Evolutionary conservation across 35 echinoderm and acorn worm species (phyloP).

Genomic region (Ophiothrix spiculata): DNA sequence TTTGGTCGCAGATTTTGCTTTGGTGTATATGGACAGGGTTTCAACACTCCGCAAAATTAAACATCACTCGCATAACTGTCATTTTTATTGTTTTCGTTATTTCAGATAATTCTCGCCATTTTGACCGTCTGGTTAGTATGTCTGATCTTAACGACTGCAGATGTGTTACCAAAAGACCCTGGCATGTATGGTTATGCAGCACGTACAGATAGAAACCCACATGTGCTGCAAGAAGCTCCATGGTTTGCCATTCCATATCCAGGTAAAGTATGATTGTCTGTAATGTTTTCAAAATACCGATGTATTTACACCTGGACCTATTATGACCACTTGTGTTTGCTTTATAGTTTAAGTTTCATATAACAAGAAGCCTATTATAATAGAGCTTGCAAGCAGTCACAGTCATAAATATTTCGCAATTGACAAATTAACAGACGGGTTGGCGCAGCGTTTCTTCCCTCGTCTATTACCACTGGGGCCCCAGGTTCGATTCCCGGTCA

Average conservation of each 20-base stretch:
- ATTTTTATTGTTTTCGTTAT: neutral
- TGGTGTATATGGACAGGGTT: neutral
- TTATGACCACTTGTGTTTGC: too few species aligned
- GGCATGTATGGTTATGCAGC: constrained; percentile 70
- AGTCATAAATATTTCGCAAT: too few species aligned
- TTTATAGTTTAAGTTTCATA: too few species aligned
- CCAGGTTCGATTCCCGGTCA: too few species aligned
- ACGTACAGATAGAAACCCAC: constrained; percentile 69
- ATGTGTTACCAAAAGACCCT: constrained; percentile 71
- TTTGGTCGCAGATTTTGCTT: neutral
- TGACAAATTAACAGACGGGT: too few species aligned
- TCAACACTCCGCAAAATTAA: neutral
- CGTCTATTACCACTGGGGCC: too few species aligned
- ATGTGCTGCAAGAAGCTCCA: constrained; percentile 40
- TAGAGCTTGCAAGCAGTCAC: too few species aligned
- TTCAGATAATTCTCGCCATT: constrained; percentile 78
- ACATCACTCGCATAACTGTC: neutral
- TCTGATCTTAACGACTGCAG: constrained; percentile 56
- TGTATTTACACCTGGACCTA: too few species aligned
- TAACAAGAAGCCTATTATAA: too few species aligned
- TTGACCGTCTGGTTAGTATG: constrained; percentile 65
- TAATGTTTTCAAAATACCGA: too few species aligned
- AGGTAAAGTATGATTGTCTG: too few species aligned
- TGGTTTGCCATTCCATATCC: constrained; percentile 93
- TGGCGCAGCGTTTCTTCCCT: too few species aligned